Percentiles rank a stretch among this genome's conserved stretches.
phyloP scores from a whole-genome alignment of 2,888 invertebrate species.

The Deilephila porcellus region DNA sequence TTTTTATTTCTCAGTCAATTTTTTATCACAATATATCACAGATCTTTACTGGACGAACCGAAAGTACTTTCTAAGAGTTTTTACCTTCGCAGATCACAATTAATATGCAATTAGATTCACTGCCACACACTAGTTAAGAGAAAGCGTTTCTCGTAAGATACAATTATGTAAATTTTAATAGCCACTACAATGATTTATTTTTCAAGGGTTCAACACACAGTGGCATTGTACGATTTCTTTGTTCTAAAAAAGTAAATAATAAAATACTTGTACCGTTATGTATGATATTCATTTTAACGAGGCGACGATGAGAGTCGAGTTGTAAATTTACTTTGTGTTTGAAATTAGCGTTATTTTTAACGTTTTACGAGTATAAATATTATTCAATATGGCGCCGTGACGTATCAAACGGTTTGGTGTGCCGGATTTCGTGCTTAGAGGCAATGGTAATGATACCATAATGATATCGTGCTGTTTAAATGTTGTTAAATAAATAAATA shows the following conservation, averaged over 20 bases:
- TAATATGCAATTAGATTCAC: neutral
- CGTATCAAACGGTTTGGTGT: neutral
- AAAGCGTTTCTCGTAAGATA: neutral
- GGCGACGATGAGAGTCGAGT: neutral
- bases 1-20: too few relatives aligned
- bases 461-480: too few relatives aligned
- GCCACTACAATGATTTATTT: neutral
- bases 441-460: too few relatives aligned
- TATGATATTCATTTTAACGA: neutral
- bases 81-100: neutral
- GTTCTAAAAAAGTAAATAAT: neutral
- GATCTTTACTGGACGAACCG: neutral
- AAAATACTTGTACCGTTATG: neutral
- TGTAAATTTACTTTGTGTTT: slow-evolving; percentile 4
- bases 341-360: neutral
- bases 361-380: slow-evolving; percentile 1
- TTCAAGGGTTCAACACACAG: slow-evolving; percentile 6
- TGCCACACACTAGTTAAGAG: neutral
- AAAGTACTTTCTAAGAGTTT: neutral
- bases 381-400: neutral
- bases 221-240: neutral
- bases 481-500: too few relatives aligned
- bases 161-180: slow-evolving; percentile 9
- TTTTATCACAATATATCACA: too few relatives aligned
- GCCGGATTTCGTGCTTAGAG: too few relatives aligned